phyloP scores from a whole-genome alignment of 1,140 invertebrate species.

The Papilio polyxenes region DNA sequence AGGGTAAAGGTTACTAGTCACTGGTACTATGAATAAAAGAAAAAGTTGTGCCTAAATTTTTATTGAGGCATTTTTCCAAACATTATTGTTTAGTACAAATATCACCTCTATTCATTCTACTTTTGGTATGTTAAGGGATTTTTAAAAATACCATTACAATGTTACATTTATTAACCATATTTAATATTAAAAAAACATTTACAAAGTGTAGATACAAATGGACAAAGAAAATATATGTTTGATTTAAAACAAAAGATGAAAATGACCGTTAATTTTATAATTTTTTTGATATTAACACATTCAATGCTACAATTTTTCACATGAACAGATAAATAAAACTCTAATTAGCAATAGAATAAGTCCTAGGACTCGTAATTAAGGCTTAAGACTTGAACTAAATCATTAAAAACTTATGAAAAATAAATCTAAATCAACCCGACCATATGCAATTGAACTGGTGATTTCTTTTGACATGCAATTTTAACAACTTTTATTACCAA shows the following conservation, averaged over 20 bases:
- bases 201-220: conserved; percentile 19
- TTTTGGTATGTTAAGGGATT: conserved; percentile 35
- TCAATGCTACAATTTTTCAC: background rate
- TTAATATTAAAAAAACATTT: conserved; percentile 7
- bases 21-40: conserved; percentile 1
- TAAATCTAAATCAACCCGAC: background rate
- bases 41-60: conserved; percentile 23
- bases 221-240: background rate
- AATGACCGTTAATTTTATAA: background rate
- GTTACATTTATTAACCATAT: conserved; percentile 29
- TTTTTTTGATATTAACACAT: background rate
- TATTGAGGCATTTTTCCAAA: conserved; percentile 36
- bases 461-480: background rate
- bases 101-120: conserved; percentile 32
- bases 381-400: background rate
- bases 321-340: too few relatives aligned
- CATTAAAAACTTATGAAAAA: background rate
- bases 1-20: background rate
- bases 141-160: conserved; percentile 34
- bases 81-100: conserved; percentile 36
- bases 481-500: background rate
- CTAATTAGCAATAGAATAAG: too few relatives aligned
- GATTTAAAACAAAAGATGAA: background rate
- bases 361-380: too few relatives aligned
- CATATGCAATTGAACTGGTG: background rate